Conservation (phyloP, 1,140 invertebrate species). For the Drosophila leontia region DNA sequence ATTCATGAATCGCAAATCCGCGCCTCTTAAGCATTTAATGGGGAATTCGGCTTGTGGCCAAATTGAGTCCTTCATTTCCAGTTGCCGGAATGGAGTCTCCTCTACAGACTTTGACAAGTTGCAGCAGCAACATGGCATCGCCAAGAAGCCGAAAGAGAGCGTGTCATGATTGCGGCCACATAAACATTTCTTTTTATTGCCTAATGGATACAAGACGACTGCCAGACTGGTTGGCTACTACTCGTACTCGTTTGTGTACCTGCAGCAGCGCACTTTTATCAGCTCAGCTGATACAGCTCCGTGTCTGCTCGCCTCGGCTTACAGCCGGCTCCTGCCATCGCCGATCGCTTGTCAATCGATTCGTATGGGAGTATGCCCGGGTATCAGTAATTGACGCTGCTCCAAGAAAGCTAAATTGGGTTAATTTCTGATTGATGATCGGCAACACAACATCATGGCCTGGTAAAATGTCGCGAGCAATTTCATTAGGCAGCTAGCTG, state of each 20-base stretch:
- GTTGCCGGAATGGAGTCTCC: not conserved
- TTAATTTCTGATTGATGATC: constrained; percentile 68
- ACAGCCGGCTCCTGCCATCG: constrained; percentile 6
- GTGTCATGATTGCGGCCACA: constrained; percentile 56
- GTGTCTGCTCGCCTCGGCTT: constrained; percentile 40
- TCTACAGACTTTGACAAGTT: constrained; percentile 43
- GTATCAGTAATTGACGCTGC: constrained; percentile 37
- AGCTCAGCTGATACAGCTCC: constrained; percentile 41
- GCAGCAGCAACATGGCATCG: constrained; percentile 8
- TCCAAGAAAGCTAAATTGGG: constrained; percentile 56
- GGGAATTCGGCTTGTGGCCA: constrained; percentile 25
- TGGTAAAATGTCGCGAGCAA: constrained; percentile 45
- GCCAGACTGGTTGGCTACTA: constrained; percentile 30
- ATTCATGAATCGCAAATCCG: constrained; percentile 24
- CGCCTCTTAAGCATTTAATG: constrained; percentile 16
- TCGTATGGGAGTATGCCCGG: constrained; percentile 8
- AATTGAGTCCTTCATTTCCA: constrained; percentile 44
- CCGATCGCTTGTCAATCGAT: constrained; percentile 30
- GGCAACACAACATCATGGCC: constrained; percentile 32
- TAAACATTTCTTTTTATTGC: constrained; percentile 61
- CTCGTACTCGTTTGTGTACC: constrained; percentile 8
- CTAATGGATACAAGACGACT: constrained; percentile 45
- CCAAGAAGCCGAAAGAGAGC: constrained; percentile 38
- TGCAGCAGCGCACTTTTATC: constrained; percentile 44
- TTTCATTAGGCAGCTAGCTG: constrained; percentile 48